Base-by-base conservation (phyloP, 2,888 invertebrate species). In the Suillia variegata region DNA sequence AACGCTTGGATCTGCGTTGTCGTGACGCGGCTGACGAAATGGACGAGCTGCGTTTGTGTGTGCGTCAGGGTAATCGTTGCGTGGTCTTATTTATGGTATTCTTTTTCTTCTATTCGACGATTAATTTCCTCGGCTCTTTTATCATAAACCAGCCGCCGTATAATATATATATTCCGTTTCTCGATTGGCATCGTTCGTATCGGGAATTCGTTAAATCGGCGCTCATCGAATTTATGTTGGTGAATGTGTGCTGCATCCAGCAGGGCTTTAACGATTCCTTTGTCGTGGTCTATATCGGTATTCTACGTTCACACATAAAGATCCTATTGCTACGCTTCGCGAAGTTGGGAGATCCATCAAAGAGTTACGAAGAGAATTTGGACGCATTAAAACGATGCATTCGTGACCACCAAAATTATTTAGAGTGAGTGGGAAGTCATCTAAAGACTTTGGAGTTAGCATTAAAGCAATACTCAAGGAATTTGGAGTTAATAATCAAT, bases 131-230 rank as follows among this genome's bases (percentile, higher is more conserved):
- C 1, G 34, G 58, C 17, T 61, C 67, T 1, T 47, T 67, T 1
- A 45, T 69, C 2, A 49, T 61, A 15, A 64, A 62, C 0, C 61
- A 61, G 17, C 67, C 69, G n/a, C 70, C 66, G 5, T 69, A 65
- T 24, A 58, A 64, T 2, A 2, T 70, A 1, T 70, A 62, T 15
- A 26, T 69, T 6, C 70, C 70, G 0, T 62, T 59, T 5, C 47
- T 69, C 12, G 59, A 67, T 26, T 70, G 70, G 72, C 63, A 54
- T 15, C 50, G 56, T 1, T 70, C 71, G 0, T 59, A 18, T 70
- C 70, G 56, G 21, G 20, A 26, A 20, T 65, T 47, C 63, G 62
- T 52, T 60, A 64, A 8, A 38, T 24, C 8, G 56, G 56, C 21
- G 15, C 21, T 61, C 6, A 62, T 66, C 5, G 67, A 70, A 31